Evolutionary conservation across 2,113 vertebrate genomes (phyloP).

Genomic region (Cyprinus carpio): DNA sequence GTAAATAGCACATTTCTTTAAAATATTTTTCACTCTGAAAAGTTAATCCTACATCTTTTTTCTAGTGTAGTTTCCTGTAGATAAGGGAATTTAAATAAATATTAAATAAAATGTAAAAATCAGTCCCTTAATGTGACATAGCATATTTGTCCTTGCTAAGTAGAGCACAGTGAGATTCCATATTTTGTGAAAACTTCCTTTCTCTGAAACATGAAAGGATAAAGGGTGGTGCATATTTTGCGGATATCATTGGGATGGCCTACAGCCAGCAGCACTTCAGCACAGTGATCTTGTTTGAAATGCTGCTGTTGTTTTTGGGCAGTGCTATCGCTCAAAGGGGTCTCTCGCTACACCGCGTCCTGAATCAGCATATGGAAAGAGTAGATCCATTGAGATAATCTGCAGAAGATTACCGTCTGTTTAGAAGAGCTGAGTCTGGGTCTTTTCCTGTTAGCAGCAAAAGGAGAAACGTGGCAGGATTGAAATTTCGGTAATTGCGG

Average conservation of each 20-base stretch:
- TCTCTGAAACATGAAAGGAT: background rate
- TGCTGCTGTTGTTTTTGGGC: conserved; percentile 32
- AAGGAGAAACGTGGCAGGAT: conserved; percentile 53
- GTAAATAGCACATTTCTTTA: background rate
- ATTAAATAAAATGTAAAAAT: too few relatives aligned
- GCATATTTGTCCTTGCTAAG: background rate
- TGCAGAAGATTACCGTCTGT: conserved; percentile 50
- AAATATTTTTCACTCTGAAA: too few relatives aligned
- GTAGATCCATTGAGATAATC: conserved; percentile 55
- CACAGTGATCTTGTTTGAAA: conserved; percentile 35
- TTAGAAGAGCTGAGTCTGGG: conserved; percentile 47
- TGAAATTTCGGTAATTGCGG: conserved; percentile 54
- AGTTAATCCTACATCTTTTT: background rate
- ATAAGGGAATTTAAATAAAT: too few relatives aligned
- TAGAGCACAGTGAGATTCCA: background rate
- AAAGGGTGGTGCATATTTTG: conserved; percentile 14
- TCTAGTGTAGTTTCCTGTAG: too few relatives aligned
- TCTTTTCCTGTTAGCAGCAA: conserved; percentile 48
- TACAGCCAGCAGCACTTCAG: conserved; percentile 15
- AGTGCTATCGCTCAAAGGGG: conserved; percentile 17
- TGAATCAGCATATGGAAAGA: conserved; percentile 46
- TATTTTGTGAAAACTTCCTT: background rate
- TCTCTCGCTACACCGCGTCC: conserved; percentile 8
- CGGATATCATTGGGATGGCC: conserved; percentile 23
- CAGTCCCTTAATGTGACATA: too few relatives aligned